Base-by-base conservation (phyloP, 2,888 invertebrate genomes). In the Embidobia sp. region DNA sequence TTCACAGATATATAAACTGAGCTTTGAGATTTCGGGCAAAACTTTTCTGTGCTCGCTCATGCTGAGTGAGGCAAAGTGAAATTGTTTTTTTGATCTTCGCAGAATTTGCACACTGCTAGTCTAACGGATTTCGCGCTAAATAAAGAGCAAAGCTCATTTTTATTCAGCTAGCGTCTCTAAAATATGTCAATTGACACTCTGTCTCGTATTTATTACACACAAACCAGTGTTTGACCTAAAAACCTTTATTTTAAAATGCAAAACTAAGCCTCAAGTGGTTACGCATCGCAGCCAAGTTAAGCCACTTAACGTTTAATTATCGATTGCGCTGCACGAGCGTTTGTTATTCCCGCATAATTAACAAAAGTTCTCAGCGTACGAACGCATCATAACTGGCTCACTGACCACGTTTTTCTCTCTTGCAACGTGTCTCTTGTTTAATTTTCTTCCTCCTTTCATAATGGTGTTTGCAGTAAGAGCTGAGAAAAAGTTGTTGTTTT, bases 291-390 rank as follows among this genome's bases (percentile, higher is more conserved):
- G 15, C 3, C n/a, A 6, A 31, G 18, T 15, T 15, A 37, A 79
- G 74, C 77, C 46, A 67, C 69, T 81, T 78, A 80, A 79, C 80
- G 79, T 64, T 78, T 75, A 78, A 69, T 75, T 77, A 81, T 76
- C 82, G 83, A 83, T 82, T 83, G 77, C 80, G 75, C 70, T 78
- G 78, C 72, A 67, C 77, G 66, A 76, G 66, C 78, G 74, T 76
- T 53, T 77, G 74, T 69, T 70, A 22, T 48, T 16, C 8, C 8
- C 10, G 16, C 42, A 64, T 53, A 53, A 66, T 66, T 53, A 46
- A 53, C 53, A 13, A 53, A 53, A 51, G 53, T 57, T 42, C 7
- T 3, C 33, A 5, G 13, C 26, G 31, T 10, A 77, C 44, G 61
- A 59, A n/a, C 7, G 10, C 44, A 19, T 19, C 29, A 11, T 16